Base-by-base conservation (phyloP, 2,113 vertebrate genomes). In the Passer domesticus region DNA sequence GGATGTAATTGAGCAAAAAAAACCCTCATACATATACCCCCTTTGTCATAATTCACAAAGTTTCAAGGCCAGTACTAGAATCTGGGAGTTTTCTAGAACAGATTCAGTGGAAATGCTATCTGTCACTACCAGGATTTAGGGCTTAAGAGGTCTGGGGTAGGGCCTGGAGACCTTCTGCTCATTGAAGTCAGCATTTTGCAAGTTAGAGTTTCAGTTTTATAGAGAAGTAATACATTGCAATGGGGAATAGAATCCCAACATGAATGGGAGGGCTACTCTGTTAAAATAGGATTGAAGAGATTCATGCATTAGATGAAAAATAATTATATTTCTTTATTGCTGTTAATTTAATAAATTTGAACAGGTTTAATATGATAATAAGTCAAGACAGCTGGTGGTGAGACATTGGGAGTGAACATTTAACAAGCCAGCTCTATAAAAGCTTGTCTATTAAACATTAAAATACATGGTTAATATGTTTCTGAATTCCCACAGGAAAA, bases 151-250 rank as follows among this genome's bases (percentile, higher is more conserved):
- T 58, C n/a, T 74, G 35, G 22, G 22, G 35, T 23, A 19, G 18
- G 30, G 12, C 4, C 33, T 60, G 14, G 11, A 66, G 16, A n/a
- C 3, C 16, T 73, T 64, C 37, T 60, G 33, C 19, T 22, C 12
- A 3, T 11, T 69, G 28, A 73, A 78, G 10, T 21, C 16, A 67
- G 3, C 8, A 10, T 43, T 90, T 60, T 60, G 50, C 33, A 78
- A 41, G 17, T 22, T 46, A 27, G 10, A 10, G 0, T 44, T 49
- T 23, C 56, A 10, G 0, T 44, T 49, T 23, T 60, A 23, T 7
- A 13, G 53, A n/a, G 20, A 59, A 59, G 11, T 7, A n/a, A 1
- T 60, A 33, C 5, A 8, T 31, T 72, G 9, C 1, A 0, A 17
- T 47, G 47, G 49, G 55, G 13, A 39, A 25, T 7, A 56, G 17